Evolutionary conservation across 2,888 invertebrate genomes (phyloP), one percentile per base, ranked within the genome.

Genomic region (Galeruca laticollis): DNA sequence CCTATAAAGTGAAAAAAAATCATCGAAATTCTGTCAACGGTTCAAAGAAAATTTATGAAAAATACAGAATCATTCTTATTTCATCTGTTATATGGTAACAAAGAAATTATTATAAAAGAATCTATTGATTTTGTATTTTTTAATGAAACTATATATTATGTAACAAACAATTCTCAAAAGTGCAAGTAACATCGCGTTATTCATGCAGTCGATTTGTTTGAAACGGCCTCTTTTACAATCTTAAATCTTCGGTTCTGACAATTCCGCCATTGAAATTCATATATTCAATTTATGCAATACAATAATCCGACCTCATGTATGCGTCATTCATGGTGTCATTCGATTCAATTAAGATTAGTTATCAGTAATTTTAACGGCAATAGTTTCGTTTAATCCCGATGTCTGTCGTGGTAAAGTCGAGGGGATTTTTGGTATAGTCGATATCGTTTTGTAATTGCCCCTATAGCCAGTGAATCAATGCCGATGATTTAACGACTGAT

Each of bases 381-480:
- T n/a, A n/a, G n/a, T n/a, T n/a, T n/a, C 59, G 60, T 70, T 68
- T 76, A 77, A 76, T 76, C 75, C 75, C 63, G 51, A 72, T 72
- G 73, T 70, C 70, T n/a, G n/a, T 35, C n/a, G 37, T 15, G 4
- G 43, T 40, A 0, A 64, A 67, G 61, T 60, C 59, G 43, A 67
- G 69, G 71, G 72, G 69, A 69, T 67, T 62, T 63, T 63, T 54
- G 62, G 20, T 40, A 63, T 13, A 37, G 37, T 43, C 43, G 37
- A 63, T 52, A 52, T 52, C 62, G 37, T 11, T 52, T 43, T 37
- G 37, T 37, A 37, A 37, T 37, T 37, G 37, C 10, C 37, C 37
- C 13, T n/a, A 35, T 11, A 13, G 37, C 37, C 0, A 11, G 13
- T 37, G 11, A 37, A 37, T 11, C 37, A 13, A 5, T 37, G 2